Conservation (phyloP, 2,113 vertebrate genomes). For the Porphyrio hochstetteri region DNA sequence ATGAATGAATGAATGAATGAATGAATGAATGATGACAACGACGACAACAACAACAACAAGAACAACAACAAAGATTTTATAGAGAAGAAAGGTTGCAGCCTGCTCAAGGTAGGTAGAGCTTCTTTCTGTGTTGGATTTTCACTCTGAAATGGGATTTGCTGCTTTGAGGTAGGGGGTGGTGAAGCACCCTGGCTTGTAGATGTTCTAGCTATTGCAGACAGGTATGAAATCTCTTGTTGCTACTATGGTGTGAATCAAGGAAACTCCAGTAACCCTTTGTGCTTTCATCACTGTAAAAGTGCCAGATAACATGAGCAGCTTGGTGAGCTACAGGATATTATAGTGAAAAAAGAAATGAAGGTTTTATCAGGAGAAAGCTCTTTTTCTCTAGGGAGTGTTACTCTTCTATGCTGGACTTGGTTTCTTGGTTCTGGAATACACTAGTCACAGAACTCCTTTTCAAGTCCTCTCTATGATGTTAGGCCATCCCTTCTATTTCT, state of each 20-base stretch:
- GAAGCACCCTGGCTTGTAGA: conserved; percentile 28
- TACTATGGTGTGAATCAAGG: conserved; percentile 41
- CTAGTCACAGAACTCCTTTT: neutral
- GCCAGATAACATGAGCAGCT: conserved; percentile 1
- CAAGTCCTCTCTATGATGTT: neutral
- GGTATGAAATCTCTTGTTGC: neutral
- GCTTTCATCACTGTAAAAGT: conserved; percentile 14
- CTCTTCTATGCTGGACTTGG: neutral
- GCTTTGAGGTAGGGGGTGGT: neutral
- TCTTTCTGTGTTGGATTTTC: neutral
- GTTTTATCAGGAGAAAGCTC: neutral
- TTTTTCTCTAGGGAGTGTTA: neutral
- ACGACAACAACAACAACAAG: no score
- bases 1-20: no score
- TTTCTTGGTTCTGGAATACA: neutral
- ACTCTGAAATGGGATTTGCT: neutral
- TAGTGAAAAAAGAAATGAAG: neutral
- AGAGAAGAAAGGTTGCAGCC: neutral
- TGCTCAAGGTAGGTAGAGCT: accelerated
- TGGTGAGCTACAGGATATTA: neutral
- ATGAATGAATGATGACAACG: no score
- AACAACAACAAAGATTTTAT: neutral
- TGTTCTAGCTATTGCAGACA: neutral
- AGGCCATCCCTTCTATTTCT: neutral
- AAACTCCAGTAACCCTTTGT: conserved; percentile 25